Base-by-base conservation (phyloP, 2,888 invertebrate genomes). In the Sericinus montela region DNA sequence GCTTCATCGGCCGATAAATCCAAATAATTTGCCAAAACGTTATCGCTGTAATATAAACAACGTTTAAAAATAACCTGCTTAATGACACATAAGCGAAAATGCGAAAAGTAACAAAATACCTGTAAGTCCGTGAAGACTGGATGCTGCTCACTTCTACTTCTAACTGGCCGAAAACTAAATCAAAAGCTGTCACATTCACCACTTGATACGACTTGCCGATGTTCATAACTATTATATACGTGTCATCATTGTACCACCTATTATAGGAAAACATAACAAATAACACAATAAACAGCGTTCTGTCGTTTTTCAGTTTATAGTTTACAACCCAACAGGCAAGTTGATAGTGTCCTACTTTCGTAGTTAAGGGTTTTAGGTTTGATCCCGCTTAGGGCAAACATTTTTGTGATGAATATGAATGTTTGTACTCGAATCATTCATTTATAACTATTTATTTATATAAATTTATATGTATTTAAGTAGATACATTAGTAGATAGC, bases 161-260 rank as follows among this genome's bases (percentile, higher is more conserved):
- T 11, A 92, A 57, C 43, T 83, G 76, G 0, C 86, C 78, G n/a
- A 91, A 87, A 14, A 88, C 69, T 36, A 90, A 67, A 35, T 89
- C 85, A 35, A 91, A 88, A 1, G 70, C 76, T 0, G 87, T 85
- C 52, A 93, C 69, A 72, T 92, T 88, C 6, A 94, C 88, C 1
- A 78, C 67, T 56, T 90, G 86, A 13, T 87, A 78, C 0, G 75
- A 61, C 38, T 74, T 74, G 0, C 91, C 91, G 0, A 92, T 72
- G 69, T 93, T 93, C 56, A 92, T 84, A 0, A 92, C 75, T 1
- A 91, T 76, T 1, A 91, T 60, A 46, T 90, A 79, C 0, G 86
- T 69, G 28, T 87, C 86, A 39, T 86, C 86, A 13, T 83, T 80
- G 52, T 73, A 75, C 87, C 87, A 87, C 38, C 87, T 87, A 62